Conservation (phyloP, 2,113 vertebrate genomes). For the Neotoma lepida region DNA sequence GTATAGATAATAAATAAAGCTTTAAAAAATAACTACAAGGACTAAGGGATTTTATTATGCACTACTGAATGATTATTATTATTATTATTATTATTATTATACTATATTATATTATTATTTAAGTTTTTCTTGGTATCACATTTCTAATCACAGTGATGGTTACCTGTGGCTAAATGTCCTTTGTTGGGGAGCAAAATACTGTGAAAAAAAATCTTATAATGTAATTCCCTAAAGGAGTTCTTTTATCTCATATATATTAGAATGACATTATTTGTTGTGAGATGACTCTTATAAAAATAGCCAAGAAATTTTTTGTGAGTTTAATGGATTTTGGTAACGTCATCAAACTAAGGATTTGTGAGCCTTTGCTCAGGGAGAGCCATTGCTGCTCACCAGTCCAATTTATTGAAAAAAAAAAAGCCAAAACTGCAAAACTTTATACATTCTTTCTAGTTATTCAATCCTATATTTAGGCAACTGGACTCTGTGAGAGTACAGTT, state of each 20-base stretch:
- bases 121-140: background rate
- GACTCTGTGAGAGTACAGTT: background rate
- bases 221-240: background rate
- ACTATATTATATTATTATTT: background rate
- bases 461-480: background rate
- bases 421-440: background rate
- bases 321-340: background rate
- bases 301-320: background rate
- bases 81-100: background rate
- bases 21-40: background rate
- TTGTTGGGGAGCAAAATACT: background rate
- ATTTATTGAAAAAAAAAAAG: slow-evolving; percentile 37
- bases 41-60: background rate
- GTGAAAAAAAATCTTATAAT: slow-evolving; percentile 1
- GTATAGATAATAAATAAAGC: no score
- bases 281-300: background rate
- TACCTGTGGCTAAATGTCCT: background rate
- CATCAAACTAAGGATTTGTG: background rate
- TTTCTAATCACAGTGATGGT: background rate
- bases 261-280: background rate
- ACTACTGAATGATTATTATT: background rate
- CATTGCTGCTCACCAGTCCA: background rate
- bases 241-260: background rate
- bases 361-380: background rate
- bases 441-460: background rate